Conservation (phyloP, 2,113 vertebrate species). For the Etheostoma cragini region DNA sequence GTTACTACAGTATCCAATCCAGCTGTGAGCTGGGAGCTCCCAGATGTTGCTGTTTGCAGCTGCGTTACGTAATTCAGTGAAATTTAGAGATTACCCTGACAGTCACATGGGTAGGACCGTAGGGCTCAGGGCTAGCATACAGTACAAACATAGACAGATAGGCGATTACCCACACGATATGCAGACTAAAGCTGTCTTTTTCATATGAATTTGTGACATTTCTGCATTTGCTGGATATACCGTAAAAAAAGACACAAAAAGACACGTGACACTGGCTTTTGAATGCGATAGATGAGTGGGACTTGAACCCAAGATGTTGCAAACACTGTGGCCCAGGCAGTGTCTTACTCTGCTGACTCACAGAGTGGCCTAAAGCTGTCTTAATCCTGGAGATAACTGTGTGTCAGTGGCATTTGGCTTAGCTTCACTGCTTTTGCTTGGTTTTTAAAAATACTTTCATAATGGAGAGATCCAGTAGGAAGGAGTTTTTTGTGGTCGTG, state of each 20-base stretch:
- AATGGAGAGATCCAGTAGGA: not conserved
- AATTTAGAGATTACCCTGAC: slow-evolving; percentile 63
- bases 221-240: slow-evolving; percentile 27
- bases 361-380: slow-evolving; percentile 28
- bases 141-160: slow-evolving; percentile 59
- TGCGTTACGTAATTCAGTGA: slow-evolving; percentile 64
- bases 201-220: slow-evolving; percentile 42
- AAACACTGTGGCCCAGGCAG: slow-evolving; percentile 10
- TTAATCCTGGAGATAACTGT: slow-evolving; percentile 47
- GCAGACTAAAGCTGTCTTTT: slow-evolving; percentile 57
- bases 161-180: slow-evolving; percentile 71
- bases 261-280: not conserved
- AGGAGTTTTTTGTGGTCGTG: not conserved
- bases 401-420: slow-evolving; percentile 31
- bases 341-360: slow-evolving; percentile 42
- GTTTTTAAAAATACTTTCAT: slow-evolving; percentile 3
- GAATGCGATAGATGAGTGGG: slow-evolving; percentile 18
- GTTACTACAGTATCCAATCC: slow-evolving; percentile 30
- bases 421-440: not conserved
- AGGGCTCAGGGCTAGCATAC: slow-evolving; percentile 45
- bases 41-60: slow-evolving; percentile 69
- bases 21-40: slow-evolving; percentile 58
- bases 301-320: slow-evolving; percentile 25
- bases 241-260: not conserved
- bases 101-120: slow-evolving; percentile 60